Evolutionary conservation across 2,888 invertebrate genomes (phyloP).

Genomic region (Cistogaster globosa): DNA sequence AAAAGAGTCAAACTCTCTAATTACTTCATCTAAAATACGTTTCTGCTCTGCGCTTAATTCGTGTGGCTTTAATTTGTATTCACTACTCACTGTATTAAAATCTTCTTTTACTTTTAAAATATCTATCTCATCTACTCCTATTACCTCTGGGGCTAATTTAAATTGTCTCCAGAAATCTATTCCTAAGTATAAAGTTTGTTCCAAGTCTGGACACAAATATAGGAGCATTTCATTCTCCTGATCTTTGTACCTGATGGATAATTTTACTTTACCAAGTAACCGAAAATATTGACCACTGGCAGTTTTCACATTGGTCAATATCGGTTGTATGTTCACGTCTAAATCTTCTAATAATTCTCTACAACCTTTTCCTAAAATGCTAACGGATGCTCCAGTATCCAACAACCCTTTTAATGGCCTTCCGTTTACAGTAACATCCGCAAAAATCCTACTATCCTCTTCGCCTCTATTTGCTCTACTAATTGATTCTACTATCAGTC

Average conservation of each 20-base stretch:
- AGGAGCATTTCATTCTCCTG: not conserved
- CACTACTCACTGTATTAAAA: too few relatives aligned
- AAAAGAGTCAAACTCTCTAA: not conserved
- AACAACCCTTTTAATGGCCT: not conserved
- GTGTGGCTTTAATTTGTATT: not conserved
- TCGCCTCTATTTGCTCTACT: not conserved
- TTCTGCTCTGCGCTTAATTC: too few relatives aligned
- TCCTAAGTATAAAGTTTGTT: not conserved
- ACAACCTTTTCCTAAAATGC: not conserved
- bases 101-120: not conserved
- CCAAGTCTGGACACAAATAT: not conserved
- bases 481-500: not conserved
- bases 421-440: not conserved
- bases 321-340: not conserved
- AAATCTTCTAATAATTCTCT: not conserved
- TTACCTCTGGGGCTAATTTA: not conserved
- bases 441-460: not conserved
- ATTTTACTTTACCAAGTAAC: not conserved
- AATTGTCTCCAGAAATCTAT: not conserved
- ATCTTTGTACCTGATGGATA: too few relatives aligned
- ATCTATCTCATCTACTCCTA: not conserved
- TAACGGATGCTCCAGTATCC: not conserved
- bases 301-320: not conserved
- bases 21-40: not conserved
- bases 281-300: not conserved